phyloP scores from a whole-genome alignment of 1,140 invertebrate species.

The Arion vulgaris region DNA sequence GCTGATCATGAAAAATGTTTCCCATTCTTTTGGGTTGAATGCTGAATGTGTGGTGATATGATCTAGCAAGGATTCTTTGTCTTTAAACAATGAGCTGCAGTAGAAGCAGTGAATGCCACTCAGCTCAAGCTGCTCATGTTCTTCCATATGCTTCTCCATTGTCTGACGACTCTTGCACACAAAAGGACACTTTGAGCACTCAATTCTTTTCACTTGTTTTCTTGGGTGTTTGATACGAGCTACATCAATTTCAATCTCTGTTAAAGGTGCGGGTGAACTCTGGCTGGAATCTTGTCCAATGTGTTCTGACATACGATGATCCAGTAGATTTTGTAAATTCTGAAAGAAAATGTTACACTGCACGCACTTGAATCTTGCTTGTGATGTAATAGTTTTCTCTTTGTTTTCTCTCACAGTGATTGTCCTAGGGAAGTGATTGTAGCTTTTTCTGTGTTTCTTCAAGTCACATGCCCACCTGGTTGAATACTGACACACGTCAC shows the following conservation, averaged over 20 bases:
- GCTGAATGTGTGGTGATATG: conserved; percentile 63
- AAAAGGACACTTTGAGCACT: conserved; percentile 61
- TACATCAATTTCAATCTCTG: conserved; percentile 37
- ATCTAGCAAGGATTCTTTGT: conserved; percentile 56
- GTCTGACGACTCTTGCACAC: conserved; percentile 57
- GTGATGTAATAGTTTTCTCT: conserved; percentile 45
- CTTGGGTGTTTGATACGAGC: conserved; percentile 59
- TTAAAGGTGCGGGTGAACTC: conserved; percentile 29
- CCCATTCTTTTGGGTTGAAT: conserved; percentile 59
- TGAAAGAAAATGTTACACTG: conserved; percentile 62
- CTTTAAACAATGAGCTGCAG: conserved; percentile 57
- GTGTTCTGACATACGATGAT: conserved; percentile 61
- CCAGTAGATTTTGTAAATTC: conserved; percentile 62
- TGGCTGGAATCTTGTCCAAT: conserved; percentile 22
- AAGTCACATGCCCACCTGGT: conserved; percentile 72
- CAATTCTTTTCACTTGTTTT: conserved; percentile 61
- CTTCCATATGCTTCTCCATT: conserved; percentile 58
- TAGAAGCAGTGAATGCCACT: conserved; percentile 58
- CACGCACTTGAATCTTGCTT: conserved; percentile 63
- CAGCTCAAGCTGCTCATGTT: conserved; percentile 53
- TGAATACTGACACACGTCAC: conserved; percentile 67
- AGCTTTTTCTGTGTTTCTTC: conserved; percentile 70
- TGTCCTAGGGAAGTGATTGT: conserved; percentile 56
- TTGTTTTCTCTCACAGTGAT: conserved; percentile 37
- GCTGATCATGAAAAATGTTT: conserved; percentile 43